Conservation (phyloP, 2,797 vertebrate species). For the Poecilia picta region DNA sequence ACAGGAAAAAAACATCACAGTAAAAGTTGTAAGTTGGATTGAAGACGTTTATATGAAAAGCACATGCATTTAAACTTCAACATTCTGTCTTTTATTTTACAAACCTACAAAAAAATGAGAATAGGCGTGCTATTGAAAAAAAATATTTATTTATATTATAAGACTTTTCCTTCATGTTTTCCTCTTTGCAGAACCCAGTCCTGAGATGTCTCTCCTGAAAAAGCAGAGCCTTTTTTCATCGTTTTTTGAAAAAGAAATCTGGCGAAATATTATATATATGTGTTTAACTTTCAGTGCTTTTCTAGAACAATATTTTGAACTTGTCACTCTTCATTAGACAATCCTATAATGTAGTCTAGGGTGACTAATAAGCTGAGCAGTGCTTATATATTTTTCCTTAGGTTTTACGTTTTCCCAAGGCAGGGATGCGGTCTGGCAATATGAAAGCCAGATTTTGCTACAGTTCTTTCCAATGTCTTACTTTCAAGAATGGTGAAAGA, state of each 20-base stretch:
- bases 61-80: constrained; percentile 18
- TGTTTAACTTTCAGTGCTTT: not conserved
- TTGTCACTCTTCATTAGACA: constrained; percentile 3
- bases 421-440: not conserved
- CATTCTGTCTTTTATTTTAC: constrained; percentile 18
- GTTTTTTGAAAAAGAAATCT: constrained; percentile 4
- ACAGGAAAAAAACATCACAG: constrained; percentile 22
- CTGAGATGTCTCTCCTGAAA: constrained; percentile 48
- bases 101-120: not conserved
- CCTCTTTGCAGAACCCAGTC: constrained; percentile 26
- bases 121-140: constrained; percentile 14
- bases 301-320: constrained; percentile 3
- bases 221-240: constrained; percentile 32
- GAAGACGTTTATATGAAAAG: constrained; percentile 23
- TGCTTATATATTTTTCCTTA: constrained; percentile 8
- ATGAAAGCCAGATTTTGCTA: constrained; percentile 1
- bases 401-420: not conserved
- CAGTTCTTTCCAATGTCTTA: not conserved
- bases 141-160: constrained; percentile 16
- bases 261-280: not conserved
- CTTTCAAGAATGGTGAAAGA: constrained; percentile 3
- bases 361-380: not conserved
- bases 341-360: constrained; percentile 6
- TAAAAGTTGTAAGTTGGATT: constrained; percentile 39
- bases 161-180: constrained; percentile 15